Evolutionary conservation across 2,888 invertebrate genomes (phyloP).

Genomic region (Apamea crenata): DNA sequence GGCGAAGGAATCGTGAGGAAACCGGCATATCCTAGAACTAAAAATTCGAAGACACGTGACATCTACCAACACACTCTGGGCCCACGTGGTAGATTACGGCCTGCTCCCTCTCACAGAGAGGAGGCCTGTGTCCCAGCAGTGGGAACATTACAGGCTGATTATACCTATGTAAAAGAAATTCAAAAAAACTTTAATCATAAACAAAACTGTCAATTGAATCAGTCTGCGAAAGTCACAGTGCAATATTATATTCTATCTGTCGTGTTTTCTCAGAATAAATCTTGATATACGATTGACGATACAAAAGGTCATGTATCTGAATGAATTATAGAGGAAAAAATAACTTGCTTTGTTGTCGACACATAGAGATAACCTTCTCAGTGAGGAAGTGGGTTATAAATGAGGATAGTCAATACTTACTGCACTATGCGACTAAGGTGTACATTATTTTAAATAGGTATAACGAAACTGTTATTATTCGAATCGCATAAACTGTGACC

Average conservation of each 20-base stretch:
- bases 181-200: not conserved
- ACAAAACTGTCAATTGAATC: not conserved
- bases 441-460: constrained; percentile 1
- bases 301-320: constrained; percentile 37
- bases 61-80: too few species aligned
- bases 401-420: constrained; percentile 16
- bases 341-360: constrained; percentile 33
- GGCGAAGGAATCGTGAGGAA: too few species aligned
- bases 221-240: not conserved
- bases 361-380: constrained; percentile 52
- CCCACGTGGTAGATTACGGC: too few species aligned
- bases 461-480: constrained; percentile 26
- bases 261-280: constrained; percentile 31
- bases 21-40: too few species aligned
- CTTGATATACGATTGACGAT: constrained; percentile 23
- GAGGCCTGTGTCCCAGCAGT: too few species aligned
- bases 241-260: not conserved
- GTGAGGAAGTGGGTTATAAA: constrained; percentile 34
- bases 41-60: too few species aligned
- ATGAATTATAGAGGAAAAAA: constrained; percentile 47
- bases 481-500: not conserved
- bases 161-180: not conserved
- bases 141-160: too few species aligned
- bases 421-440: constrained; percentile 4
- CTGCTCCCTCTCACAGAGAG: too few species aligned